Base-by-base conservation (phyloP, 1,140 invertebrate species). In the Drosophila setifemur region DNA sequence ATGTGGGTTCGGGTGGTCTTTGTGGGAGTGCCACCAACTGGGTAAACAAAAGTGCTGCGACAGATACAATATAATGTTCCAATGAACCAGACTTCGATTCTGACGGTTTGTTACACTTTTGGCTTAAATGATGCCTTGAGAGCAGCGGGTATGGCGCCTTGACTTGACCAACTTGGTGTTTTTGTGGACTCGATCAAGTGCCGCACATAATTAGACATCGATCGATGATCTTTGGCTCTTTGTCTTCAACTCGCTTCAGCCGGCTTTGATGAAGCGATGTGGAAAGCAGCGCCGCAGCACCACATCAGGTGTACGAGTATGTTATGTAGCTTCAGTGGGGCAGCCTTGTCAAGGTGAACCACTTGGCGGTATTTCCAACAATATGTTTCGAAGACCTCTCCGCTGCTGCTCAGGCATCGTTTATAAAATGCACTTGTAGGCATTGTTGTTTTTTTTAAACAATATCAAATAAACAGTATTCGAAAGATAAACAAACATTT, bases 321-420 rank as follows among this genome's bases (percentile, higher is more conserved):
- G n/a, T 33, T 50, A 66, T 52, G 23, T 28, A 53, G 40, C 23
- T 25, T 45, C 64, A 57, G 63, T 44, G 50, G 64, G 37, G 44
- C 67, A 60, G 63, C 33, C 39, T 81, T 83, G 67, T 66, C 78
- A 82, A 82, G 81, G 81, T 85, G 35, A 86, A 66, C 81, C 61
- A 81, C 60, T 54, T 66, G 25, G 42, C 55, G 35, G 55, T 81
- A 58, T 53, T 72, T 72, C 40, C 50, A 86, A 60, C 25, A 33
- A 61, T 40, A 31, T 21, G 28, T 26, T 21, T 40, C 39, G 12
- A 33, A 69, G 67, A 69, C 64, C 31, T 45, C 29, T 45, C n/a
- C 14, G 7, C 26, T 16, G 40, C 33, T 16, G 40, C 33, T 9
- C 60, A 39, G 9, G n/a, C 35, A 35, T 33, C n/a, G 12, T 11